Evolutionary conservation across 1,140 invertebrate species (phyloP), one percentile per base, ranked within the genome.

Genomic region (Zaprionus taronus): DNA sequence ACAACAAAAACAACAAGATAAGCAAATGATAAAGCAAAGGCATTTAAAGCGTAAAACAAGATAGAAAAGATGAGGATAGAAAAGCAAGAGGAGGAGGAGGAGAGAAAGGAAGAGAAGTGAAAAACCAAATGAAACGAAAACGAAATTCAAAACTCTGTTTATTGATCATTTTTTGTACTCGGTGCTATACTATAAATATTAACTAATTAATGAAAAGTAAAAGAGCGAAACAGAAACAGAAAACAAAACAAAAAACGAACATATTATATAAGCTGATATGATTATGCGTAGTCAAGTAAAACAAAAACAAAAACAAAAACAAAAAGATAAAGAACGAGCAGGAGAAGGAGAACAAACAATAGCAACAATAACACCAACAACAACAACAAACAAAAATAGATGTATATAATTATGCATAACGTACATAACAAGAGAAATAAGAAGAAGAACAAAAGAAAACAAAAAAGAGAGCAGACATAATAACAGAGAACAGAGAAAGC

Each of bases 141-240:
- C 77, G 47, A 84, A 84, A 77, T 84, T 87, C 63, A 77, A 82
- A 83, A 90, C 85, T 85, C 77, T 90, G 85, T 90, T 90, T 85
- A 90, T 84, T 85, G 82, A 90, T 82, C 70, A 81, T 91, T 90
- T 86, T 90, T 90, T 90, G 86, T 90, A 90, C 85, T 90, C 85
- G 85, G 85, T 90, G 85, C 85, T 90, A 90, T 90, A 90, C 85
- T 90, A 90, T 90, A 89, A 90, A 90, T 90, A 90, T 80, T 69
- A 79, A 90, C 86, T 90, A 89, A 80, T 89, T 90, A 90, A 90
- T 76, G 78, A 89, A 61, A 82, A 24, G 36, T 57, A 64, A 64
- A 64, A 7, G 49, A 66, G 36, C 49, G 58, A 64, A 64, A 5
- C 57, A 66, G 60, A 76, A 62, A 38, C 26, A 63, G 47, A 34